These are phyloP conservation scores for Hemithea aestivaria DNA, from an alignment of 2,888 invertebrate species.

Conservation along the genomic window DNA sequence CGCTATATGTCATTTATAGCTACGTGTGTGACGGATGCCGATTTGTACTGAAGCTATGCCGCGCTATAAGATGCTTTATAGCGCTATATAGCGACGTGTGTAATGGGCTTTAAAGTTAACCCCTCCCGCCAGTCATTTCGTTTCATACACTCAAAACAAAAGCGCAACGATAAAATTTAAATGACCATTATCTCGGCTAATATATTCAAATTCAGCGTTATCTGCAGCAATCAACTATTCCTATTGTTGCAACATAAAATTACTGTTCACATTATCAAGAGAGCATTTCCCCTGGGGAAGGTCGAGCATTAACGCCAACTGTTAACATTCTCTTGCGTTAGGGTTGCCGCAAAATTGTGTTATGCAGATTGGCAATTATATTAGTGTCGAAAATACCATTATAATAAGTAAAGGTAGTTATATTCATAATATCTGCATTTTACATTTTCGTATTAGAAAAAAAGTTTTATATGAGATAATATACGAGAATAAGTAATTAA, in stretches of 20 bases:
- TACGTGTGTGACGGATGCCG: too few relatives aligned
- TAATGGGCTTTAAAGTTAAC: too few relatives aligned
- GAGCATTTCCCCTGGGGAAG: slow-evolving; percentile 70
- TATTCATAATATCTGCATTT: not conserved
- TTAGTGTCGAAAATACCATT: not conserved
- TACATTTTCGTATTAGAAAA: too few relatives aligned
- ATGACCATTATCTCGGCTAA: slow-evolving; percentile 29
- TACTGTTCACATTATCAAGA: slow-evolving; percentile 68
- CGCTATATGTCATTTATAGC: too few relatives aligned
- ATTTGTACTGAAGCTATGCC: too few relatives aligned
- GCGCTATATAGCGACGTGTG: too few relatives aligned
- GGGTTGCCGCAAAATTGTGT: slow-evolving; percentile 9
- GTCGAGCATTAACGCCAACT: slow-evolving; percentile 73
- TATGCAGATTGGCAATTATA: too few relatives aligned
- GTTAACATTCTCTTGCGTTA: slow-evolving; percentile 48
- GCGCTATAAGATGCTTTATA: too few relatives aligned
- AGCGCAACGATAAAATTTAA: slow-evolving; percentile 14
- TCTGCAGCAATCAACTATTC: slow-evolving; percentile 39
- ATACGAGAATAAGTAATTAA: too few relatives aligned
- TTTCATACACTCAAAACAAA: slow-evolving; percentile 13
- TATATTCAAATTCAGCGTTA: slow-evolving; percentile 40
- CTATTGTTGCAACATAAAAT: slow-evolving; percentile 68
- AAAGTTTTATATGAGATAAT: too few relatives aligned
- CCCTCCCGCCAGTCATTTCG: too few relatives aligned
- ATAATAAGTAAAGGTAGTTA: too few relatives aligned